Evolutionary conservation across 2,888 invertebrate genomes (phyloP), one percentile per base, ranked within the genome.

Genomic region (Drosophila eohydei): DNA sequence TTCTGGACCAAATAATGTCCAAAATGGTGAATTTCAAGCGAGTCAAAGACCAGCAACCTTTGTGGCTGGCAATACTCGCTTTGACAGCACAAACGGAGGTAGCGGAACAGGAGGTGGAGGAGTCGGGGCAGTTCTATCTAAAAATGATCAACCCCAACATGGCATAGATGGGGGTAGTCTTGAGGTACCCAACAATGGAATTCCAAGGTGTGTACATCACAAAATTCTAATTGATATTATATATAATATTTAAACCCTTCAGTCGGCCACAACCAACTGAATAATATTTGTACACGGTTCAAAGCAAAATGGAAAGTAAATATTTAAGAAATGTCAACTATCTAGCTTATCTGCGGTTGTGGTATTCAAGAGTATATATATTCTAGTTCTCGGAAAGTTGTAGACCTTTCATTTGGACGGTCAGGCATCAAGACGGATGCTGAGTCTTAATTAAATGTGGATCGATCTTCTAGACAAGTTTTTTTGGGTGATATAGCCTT

Each of bases 1-100:
- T 21, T 16, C 30, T 55, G 74, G 69, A 14, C n/a, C 66, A 1
- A 74, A 92, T 64, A 93, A 21, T 52, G 26, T 93, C 74, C 94
- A 94, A 80, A 93, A 93, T 86, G 92, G 93, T 66, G 93, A 94
- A 54, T 83, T 78, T 58, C 48, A 64, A 12, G 56, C 52, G 9
- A 78, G 72, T 28, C 81, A 87, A 26, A 83, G 92, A 74, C 62
- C 91, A 78, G 38, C 68, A 5, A 54, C 56, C 11, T 34, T 62
- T 6, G 28, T 48, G 43, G 30, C 32, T 41, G 54, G 52, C 16
- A 88, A 81, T 59, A 80, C 68, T 40, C 86, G 85, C 64, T 74
- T 73, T 50, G 91, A 89, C 43, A 79, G 46, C 92, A 43, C 93
- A 92, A 66, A 44, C 4, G 4, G 93, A 26, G 62, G 92, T 14